phyloP scores from a whole-genome alignment of 2,888 invertebrate species.

The Lycia hirtaria region DNA sequence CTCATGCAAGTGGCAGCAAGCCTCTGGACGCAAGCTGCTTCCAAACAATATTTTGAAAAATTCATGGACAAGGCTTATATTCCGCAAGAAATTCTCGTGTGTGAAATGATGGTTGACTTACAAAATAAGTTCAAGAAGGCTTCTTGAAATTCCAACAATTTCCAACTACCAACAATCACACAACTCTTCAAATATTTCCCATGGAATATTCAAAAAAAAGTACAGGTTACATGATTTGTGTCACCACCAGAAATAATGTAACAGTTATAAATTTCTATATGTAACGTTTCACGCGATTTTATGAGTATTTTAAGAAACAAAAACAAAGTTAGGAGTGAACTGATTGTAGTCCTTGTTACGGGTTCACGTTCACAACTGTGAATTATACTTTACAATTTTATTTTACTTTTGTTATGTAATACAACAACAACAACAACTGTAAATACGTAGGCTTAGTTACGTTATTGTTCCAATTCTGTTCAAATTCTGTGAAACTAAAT shows the following conservation, averaged over 20 bases:
- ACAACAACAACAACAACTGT: background rate
- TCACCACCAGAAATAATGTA: background rate
- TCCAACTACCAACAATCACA: no score
- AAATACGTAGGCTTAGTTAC: background rate
- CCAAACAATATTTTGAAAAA: no score
- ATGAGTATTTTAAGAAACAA: background rate
- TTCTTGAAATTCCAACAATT: no score
- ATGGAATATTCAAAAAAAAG: no score
- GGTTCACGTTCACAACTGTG: background rate
- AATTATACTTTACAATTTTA: background rate
- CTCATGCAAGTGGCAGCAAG: no score
- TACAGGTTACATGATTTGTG: background rate
- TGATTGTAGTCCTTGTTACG: background rate
- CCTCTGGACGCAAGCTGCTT: no score
- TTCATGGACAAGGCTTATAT: no score
- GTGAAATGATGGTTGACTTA: no score
- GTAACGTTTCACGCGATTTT: background rate
- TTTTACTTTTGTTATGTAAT: background rate
- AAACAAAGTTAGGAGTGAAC: background rate
- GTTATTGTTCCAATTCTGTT: background rate
- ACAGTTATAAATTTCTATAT: background rate
- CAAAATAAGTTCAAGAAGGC: no score
- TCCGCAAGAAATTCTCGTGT: no score
- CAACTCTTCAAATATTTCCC: no score
- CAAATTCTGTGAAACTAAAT: background rate